Percentiles rank a stretch among this genome's conserved stretches.
Conservation (phyloP, 2,113 vertebrate genomes). For the Mus pahari region DNA sequence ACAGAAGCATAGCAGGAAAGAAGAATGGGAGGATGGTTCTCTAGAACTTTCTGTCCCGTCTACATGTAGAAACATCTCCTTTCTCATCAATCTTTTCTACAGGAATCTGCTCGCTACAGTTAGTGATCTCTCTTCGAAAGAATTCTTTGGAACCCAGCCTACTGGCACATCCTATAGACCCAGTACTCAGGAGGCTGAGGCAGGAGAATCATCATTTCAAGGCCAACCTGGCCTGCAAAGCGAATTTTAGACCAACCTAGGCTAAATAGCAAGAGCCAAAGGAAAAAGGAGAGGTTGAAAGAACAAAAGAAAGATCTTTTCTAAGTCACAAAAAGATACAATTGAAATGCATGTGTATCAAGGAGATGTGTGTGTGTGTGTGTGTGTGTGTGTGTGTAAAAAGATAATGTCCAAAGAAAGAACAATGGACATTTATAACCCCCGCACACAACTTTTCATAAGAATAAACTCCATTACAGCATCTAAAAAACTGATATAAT, state of each 20-base stretch:
- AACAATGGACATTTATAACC: not conserved
- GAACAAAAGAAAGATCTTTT: not conserved
- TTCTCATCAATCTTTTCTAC: slow-evolving; percentile 19
- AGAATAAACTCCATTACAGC: not conserved
- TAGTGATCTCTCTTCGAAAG: not conserved
- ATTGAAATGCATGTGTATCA: not conserved
- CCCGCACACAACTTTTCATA: slow-evolving; percentile 4
- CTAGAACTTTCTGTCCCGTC: not conserved
- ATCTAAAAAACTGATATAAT: not conserved
- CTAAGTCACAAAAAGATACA: slow-evolving; percentile 19
- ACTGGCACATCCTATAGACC: not conserved
- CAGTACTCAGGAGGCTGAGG: not conserved
- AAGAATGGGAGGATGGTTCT: not conserved
- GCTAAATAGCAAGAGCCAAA: not conserved
- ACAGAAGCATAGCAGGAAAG: not conserved
- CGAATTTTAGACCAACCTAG: not conserved
- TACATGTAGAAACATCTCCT: not conserved
- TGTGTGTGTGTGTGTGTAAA: not conserved
- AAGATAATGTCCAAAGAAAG: not conserved
- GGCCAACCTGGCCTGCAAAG: not conserved
- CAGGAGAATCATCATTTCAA: not conserved
- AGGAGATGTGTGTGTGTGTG: not conserved
- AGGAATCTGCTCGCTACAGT: slow-evolving; percentile 14
- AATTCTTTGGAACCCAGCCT: not conserved
- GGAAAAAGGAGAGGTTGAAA: not conserved